Evolutionary conservation across 1,140 invertebrate species (phyloP).

Genomic region (Forficula auricularia): DNA sequence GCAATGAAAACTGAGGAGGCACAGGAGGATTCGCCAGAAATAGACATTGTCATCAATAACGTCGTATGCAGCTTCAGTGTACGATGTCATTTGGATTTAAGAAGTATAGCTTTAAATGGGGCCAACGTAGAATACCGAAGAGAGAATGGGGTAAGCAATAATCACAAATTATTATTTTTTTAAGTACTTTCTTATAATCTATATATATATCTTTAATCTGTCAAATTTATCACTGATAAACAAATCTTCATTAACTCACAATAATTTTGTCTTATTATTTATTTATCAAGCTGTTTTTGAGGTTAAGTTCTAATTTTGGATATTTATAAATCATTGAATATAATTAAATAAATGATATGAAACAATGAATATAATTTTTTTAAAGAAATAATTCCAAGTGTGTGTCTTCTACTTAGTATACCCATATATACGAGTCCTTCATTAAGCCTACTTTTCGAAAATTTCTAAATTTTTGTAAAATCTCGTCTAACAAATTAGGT

Average conservation of each 20-base stretch:
- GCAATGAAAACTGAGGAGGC: constrained; percentile 31
- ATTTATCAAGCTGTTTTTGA: too few relatives aligned
- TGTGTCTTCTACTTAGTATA: too few relatives aligned
- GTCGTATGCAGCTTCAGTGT: constrained; percentile 97
- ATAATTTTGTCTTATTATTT: neutral
- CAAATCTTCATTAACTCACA: neutral
- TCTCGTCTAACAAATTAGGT: too few relatives aligned
- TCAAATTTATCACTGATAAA: neutral
- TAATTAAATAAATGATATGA: too few relatives aligned
- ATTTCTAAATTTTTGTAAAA: too few relatives aligned
- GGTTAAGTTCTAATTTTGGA: too few relatives aligned
- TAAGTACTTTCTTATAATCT: neutral
- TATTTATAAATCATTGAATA: too few relatives aligned
- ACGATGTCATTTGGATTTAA: constrained; percentile 89
- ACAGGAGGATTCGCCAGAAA: constrained; percentile 35
- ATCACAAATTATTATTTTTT: neutral
- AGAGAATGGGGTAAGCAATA: constrained; percentile 64
- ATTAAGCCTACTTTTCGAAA: too few relatives aligned
- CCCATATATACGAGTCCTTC: too few relatives aligned
- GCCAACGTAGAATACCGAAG: constrained; percentile 88
- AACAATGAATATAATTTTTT: too few relatives aligned
- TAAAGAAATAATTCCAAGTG: too few relatives aligned
- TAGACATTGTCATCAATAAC: constrained; percentile 95
- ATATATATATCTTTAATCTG: too few relatives aligned
- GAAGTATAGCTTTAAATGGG: constrained; percentile 81